Conservation (phyloP, 2,113 vertebrate species). For the Hyperoodon ampullatus region DNA sequence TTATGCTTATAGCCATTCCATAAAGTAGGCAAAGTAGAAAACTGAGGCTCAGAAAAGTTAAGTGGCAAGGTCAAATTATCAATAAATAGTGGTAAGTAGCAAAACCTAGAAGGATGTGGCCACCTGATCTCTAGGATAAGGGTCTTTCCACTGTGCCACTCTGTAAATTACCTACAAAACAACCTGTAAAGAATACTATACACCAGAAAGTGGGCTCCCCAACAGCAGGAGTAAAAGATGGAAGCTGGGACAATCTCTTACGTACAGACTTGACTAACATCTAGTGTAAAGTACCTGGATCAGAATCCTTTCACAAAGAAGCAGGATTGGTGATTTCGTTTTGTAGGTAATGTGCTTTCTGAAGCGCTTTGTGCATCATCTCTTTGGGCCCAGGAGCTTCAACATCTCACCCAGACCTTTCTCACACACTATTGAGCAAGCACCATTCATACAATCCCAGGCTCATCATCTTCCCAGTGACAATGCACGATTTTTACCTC, state of each 20-base stretch:
- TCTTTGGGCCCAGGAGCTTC: not conserved
- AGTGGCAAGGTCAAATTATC: not conserved
- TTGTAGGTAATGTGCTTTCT: not conserved
- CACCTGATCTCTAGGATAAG: not conserved
- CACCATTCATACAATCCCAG: too few species aligned
- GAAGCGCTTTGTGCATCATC: not conserved
- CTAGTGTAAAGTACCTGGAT: not conserved
- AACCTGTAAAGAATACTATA: not conserved
- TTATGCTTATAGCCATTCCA: not conserved
- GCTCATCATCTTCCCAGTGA: not conserved
- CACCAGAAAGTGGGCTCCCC: not conserved
- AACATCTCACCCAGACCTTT: not conserved
- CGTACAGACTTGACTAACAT: not conserved
- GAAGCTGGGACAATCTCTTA: not conserved
- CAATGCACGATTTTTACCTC: not conserved
- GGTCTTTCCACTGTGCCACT: not conserved
- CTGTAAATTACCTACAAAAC: not conserved
- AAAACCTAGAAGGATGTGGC: not conserved
- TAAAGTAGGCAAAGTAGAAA: not conserved
- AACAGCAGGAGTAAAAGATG: not conserved
- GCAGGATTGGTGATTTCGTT: not conserved
- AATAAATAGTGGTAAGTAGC: not conserved
- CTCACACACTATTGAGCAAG: not conserved
- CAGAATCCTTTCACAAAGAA: not conserved
- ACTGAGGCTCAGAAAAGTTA: not conserved